Conservation (phyloP, 2,888 invertebrate species). For the Phyllotreta striolata region DNA sequence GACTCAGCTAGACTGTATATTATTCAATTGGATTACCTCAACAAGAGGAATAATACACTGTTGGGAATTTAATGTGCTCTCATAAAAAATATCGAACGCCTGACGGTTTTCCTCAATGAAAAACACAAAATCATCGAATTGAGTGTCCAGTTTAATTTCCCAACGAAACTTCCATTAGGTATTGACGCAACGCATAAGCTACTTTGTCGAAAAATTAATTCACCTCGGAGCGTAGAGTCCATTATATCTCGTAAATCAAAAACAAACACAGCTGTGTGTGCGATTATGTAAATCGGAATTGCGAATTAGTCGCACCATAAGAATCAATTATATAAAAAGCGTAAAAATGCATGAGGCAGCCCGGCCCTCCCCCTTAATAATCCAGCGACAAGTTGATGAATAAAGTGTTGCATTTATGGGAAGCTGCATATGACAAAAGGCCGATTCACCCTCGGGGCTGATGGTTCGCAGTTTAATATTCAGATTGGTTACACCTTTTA, state of each 20-base stretch:
- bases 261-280: constrained; percentile 46
- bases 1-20: constrained; percentile 21
- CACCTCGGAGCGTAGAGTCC: constrained; percentile 30
- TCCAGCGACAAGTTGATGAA: constrained; percentile 58
- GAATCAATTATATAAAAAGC: constrained; percentile 56
- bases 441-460: constrained; percentile 40
- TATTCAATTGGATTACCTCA: neutral
- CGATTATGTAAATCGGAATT: constrained; percentile 51
- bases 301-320: constrained; percentile 51
- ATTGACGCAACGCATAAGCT: constrained; percentile 23
- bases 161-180: constrained; percentile 12
- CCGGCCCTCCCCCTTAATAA: constrained; percentile 60
- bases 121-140: neutral
- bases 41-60: neutral
- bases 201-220: constrained; percentile 32
- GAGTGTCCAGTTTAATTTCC: neutral
- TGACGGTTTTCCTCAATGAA: neutral
- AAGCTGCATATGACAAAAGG: constrained; percentile 60
- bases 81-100: no score
- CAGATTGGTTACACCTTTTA: constrained; percentile 64
- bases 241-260: constrained; percentile 42
- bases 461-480: constrained; percentile 58
- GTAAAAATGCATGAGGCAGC: constrained; percentile 59
- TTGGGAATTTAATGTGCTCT: no score
- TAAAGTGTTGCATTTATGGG: constrained; percentile 61